Evolutionary conservation across 2,797 vertebrate genomes (phyloP), one percentile per base, ranked within the genome.

Genomic region (Myotis daubentonii): DNA sequence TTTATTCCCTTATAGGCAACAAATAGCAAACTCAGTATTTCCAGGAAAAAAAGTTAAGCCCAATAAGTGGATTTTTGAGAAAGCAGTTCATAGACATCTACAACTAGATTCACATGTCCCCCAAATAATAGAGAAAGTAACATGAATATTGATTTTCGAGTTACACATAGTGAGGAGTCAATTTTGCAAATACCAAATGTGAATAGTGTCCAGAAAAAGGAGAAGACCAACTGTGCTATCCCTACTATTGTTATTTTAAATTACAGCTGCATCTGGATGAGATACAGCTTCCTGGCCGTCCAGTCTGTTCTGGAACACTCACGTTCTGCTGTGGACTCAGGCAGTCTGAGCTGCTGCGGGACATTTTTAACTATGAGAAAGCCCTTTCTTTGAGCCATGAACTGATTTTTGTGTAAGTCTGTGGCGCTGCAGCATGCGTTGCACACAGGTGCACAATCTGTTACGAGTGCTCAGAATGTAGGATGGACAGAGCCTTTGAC

Each of bases 211-310:
- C 95, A 89, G 78, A 95, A 92, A 94, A 90, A 68, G 22, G 7
- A 6, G 57, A 98, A 97, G 65, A 97, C 93, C 94, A 57, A n/a
- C 2, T 97, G 89, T 97, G 92, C 94, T 87, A 53, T 70, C 83
- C 91, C 94, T 96, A 81, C 94, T 97, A 93, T 81, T 60, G 57
- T 60, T 92, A 90, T 91, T 97, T 92, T 86, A 95, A 97, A 94
- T 96, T 83, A 91, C 94, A 98, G 97, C 97, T 98, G 89, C 95
- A 96, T 95, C 3, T 65, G 95, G 57, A 60, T 60, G 57, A 66
- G 81, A 97, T 95, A 90, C 57, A 80, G 94, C 89, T 96, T 76
- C 87, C 13, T 23, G 25, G 3, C 44, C 5, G 6, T 8, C 38
- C 62, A 19, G 5, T 19, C 13, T 51, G 8, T n/a, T 55, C 36